phyloP scores from a whole-genome alignment of 1,140 invertebrate species.

The Neomicropteryx cornuta region DNA sequence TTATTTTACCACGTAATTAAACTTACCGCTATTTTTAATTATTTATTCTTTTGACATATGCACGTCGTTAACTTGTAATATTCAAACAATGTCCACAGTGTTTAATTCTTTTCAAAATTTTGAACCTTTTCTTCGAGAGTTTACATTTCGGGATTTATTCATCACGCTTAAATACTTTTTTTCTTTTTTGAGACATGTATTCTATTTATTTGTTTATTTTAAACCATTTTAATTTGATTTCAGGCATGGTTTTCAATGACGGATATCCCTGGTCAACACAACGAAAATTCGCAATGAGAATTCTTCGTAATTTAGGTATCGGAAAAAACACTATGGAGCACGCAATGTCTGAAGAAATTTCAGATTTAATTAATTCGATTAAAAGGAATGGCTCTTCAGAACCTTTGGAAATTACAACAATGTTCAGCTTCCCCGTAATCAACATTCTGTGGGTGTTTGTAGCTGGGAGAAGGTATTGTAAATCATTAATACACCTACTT shows the following conservation, averaged over 20 bases:
- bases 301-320: constrained; percentile 44
- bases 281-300: constrained; percentile 41
- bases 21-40: no score
- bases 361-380: constrained; percentile 29
- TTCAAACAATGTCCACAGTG: no score
- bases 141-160: no score
- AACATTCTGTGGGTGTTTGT: constrained; percentile 13
- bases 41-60: no score
- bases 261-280: constrained; percentile 43
- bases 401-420: constrained; percentile 9
- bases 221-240: constrained; percentile 2
- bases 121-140: no score
- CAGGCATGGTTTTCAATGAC: constrained; percentile 49
- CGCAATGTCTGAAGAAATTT: constrained; percentile 39
- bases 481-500: no score
- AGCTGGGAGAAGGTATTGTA: constrained; percentile 10
- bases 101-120: no score
- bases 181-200: no score
- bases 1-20: no score
- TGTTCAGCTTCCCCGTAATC: constrained; percentile 10
- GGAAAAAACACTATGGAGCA: constrained; percentile 40
- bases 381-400: neutral
- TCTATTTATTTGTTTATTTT: no score
- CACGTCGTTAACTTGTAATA: no score
- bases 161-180: no score